Evolutionary conservation across 2,113 vertebrate genomes (phyloP).

Genomic region (Chlamydotis undulata): DNA sequence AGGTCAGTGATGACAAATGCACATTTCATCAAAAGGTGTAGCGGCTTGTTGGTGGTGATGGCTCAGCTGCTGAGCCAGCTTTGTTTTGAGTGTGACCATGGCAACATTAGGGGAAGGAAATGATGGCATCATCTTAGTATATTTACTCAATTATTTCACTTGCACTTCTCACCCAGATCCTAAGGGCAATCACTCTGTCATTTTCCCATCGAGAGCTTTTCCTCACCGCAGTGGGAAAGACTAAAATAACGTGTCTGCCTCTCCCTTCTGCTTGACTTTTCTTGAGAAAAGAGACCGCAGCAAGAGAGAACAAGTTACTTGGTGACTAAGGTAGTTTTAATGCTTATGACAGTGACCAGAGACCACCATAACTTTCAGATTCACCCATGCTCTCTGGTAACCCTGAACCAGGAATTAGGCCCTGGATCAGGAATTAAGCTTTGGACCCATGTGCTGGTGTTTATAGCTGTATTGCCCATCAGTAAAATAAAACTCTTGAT

Average conservation of each 20-base stretch:
- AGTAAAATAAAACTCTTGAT: not conserved
- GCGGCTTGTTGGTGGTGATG: not conserved
- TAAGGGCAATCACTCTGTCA: not conserved
- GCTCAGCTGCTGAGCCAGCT: not conserved
- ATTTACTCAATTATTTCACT: constrained; percentile 58
- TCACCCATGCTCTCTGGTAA: not conserved
- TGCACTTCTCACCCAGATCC: constrained; percentile 32
- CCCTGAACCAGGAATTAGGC: not conserved
- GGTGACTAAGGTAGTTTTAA: not conserved
- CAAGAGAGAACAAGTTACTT: not conserved
- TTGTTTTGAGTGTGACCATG: constrained; percentile 41
- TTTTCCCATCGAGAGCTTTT: constrained; percentile 25
- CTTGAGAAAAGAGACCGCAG: not conserved
- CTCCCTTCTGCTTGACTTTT: not conserved
- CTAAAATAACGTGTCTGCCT: not conserved
- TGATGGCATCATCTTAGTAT: not conserved
- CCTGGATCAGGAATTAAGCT: not conserved
- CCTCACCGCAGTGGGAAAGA: not conserved
- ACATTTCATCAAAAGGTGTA: not conserved
- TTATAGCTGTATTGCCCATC: not conserved
- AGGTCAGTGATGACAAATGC: not conserved
- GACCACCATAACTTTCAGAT: not conserved
- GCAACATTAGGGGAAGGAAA: constrained; percentile 49
- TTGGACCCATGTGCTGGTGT: rapidly evolving
- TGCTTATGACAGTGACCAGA: not conserved